Percentiles rank a stretch among this genome's conserved stretches.
Conservation (phyloP, 2,113 vertebrate genomes). For the Pelecanoides urinatrix region DNA sequence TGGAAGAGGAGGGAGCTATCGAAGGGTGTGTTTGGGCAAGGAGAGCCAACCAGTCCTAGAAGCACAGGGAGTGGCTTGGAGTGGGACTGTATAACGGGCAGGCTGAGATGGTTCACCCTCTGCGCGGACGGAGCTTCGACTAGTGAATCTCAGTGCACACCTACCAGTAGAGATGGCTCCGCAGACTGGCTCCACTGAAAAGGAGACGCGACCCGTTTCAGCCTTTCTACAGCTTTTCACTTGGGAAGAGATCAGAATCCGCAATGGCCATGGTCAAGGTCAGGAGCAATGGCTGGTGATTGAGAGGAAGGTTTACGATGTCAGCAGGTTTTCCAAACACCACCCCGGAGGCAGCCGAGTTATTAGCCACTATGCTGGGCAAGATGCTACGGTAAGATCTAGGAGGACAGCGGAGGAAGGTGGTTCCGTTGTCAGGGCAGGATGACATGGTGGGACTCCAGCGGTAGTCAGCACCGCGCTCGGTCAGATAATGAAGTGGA, state of each 20-base stretch:
- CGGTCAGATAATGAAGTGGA: background rate
- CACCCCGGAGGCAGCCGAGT: slow-evolving; percentile 76
- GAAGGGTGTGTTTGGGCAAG: background rate
- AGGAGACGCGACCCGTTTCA: background rate
- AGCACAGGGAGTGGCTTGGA: background rate
- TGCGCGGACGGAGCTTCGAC: background rate
- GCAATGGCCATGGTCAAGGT: background rate
- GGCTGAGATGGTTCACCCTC: background rate
- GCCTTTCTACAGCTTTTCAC: slow-evolving; percentile 2
- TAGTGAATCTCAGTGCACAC: accelerated
- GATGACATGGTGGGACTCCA: background rate
- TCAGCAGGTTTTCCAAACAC: slow-evolving; percentile 54
- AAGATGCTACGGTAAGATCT: slow-evolving; percentile 75
- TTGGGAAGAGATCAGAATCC: slow-evolving; percentile 49
- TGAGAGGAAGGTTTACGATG: slow-evolving; percentile 76
- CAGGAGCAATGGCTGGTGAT: slow-evolving; percentile 75
- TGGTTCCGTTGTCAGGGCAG: background rate
- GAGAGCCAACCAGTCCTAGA: background rate
- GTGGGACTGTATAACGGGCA: slow-evolving; percentile 1
- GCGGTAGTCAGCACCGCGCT: accelerated
- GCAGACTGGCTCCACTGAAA: background rate
- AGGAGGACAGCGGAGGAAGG: background rate
- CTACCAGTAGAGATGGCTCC: slow-evolving; percentile 1
- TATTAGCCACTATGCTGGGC: slow-evolving; percentile 76
- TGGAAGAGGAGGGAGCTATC: background rate